Conservation (phyloP, 2,888 invertebrate species). For the Nipponacmea schrenckii region DNA sequence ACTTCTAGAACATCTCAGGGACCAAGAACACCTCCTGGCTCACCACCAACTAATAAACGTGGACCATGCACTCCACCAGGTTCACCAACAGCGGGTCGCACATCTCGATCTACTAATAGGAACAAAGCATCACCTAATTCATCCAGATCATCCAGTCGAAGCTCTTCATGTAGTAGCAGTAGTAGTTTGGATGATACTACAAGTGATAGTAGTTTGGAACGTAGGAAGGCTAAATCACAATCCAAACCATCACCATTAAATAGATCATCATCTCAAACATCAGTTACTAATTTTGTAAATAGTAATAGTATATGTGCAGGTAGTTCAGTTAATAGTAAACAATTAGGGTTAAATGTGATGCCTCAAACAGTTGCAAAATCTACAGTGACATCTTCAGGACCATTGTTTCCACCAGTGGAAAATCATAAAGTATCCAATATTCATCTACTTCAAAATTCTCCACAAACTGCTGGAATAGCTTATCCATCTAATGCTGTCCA, state of each 20-base stretch:
- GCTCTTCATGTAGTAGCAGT: slow-evolving; percentile 33
- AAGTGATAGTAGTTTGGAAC: slow-evolving; percentile 22
- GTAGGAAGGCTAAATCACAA: neutral
- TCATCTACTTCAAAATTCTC: neutral
- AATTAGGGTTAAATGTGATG: neutral
- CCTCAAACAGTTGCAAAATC: neutral
- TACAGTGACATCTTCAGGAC: neutral
- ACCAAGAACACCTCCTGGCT: slow-evolving; percentile 31
- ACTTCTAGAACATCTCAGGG: slow-evolving; percentile 15
- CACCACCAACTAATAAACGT: slow-evolving; percentile 25
- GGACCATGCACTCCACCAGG: slow-evolving; percentile 39
- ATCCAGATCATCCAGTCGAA: slow-evolving; percentile 37
- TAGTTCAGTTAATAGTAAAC: neutral
- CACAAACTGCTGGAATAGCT: neutral
- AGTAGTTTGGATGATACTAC: slow-evolving; percentile 25
- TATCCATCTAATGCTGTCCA: neutral
- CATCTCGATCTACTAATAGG: neutral
- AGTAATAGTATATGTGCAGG: neutral
- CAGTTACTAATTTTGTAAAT: neutral
- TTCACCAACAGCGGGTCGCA: slow-evolving; percentile 24
- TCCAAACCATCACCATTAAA: neutral
- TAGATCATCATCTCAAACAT: neutral
- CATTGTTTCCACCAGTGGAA: neutral
- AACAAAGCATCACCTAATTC: neutral
- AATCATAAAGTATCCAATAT: neutral